Base-by-base conservation (phyloP, 2,113 vertebrate genomes). In the Mus pahari region DNA sequence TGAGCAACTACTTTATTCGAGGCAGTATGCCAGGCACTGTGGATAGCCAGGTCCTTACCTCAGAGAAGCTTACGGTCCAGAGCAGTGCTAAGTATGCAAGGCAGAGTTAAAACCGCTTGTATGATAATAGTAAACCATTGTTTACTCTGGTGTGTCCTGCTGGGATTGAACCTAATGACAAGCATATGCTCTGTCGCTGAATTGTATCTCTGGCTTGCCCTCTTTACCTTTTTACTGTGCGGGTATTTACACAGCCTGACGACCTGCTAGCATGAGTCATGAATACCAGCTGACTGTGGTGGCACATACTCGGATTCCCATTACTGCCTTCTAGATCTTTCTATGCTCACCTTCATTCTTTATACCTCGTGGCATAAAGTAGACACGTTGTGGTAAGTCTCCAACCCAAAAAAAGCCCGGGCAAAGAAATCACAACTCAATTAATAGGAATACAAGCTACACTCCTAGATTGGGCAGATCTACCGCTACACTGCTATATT, bases 31-130 rank as follows among this genome's bases (percentile, higher is more conserved):
- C 55, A 60, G 31, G 70, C 74, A 60, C 53, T 42, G 20, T 87
- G 78, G 55, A 81, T 64, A 91, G 71, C 36, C 87, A 62, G 28
- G 19, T 36, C 12, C 13, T 89, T 88, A 68, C 48, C 73, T 28
- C 83, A n/a, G 78, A 93, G 75, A 78, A 78, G 82, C 42, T 87
- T 48, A 50, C 84, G 13, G 19, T 90, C 79, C 81, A 60, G 73
- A 64, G 33, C 53, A 95, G 7, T 86, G 24, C 11, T 60, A 16
- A 20, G 33, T 91, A 4, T 68, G 48, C 24, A 62, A 90, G 55
- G 36, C n/a, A 74, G 83, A 55, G 36, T 83, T 28, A 86, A 86
- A 79, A 78, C 48, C 74, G 83, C 36, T 90, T 91, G 66, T 31
- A 55, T 73, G 87, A 48, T 77, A 58, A 93, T 70, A 83, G 10